phyloP scores from a whole-genome alignment of 2,113 vertebrate genomes.

The Oryzias javanicus region DNA sequence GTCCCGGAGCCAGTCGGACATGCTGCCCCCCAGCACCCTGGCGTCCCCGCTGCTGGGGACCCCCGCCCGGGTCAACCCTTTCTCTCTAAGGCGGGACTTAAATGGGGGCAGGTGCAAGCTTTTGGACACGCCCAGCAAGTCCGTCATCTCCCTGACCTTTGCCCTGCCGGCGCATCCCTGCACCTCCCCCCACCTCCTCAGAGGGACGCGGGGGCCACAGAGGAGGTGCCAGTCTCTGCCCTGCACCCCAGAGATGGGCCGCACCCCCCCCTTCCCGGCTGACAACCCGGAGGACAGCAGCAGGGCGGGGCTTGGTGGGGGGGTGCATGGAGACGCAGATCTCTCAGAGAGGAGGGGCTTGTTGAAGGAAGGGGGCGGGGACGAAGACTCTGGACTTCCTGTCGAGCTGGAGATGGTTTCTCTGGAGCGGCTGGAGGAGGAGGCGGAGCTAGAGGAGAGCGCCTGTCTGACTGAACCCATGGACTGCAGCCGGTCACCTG shows the following conservation, averaged over 20 bases:
- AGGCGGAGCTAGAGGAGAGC: slow-evolving; percentile 43
- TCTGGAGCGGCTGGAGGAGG: slow-evolving; percentile 66
- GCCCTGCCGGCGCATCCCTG: slow-evolving; percentile 79
- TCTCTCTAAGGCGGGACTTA: slow-evolving; percentile 89
- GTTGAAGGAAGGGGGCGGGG: slow-evolving; percentile 1
- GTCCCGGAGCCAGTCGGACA: slow-evolving; percentile 86
- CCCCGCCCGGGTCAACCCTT: slow-evolving; percentile 85
- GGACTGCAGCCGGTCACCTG: slow-evolving; percentile 80
- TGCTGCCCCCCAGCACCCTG: slow-evolving; percentile 64
- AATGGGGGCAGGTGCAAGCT: slow-evolving; percentile 92
- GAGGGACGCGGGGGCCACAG: slow-evolving; percentile 36
- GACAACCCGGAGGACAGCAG: slow-evolving; percentile 3
- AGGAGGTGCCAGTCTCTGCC: slow-evolving; percentile 87
- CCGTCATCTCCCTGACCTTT: slow-evolving; percentile 84
- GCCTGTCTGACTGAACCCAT: slow-evolving; percentile 68
- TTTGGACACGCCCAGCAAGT: slow-evolving; percentile 89
- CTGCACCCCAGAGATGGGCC: slow-evolving; percentile 81
- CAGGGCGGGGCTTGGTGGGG: neutral
- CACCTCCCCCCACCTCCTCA: slow-evolving; percentile 61
- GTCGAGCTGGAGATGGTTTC: slow-evolving; percentile 72
- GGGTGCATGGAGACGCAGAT: neutral
- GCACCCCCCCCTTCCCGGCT: slow-evolving; percentile 35
- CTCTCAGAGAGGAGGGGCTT: slow-evolving; percentile 6
- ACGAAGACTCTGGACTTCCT: slow-evolving; percentile 46
- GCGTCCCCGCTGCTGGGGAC: slow-evolving; percentile 73